Base-by-base conservation (phyloP, 2,113 vertebrate genomes). In the Calyptomena viridis region DNA sequence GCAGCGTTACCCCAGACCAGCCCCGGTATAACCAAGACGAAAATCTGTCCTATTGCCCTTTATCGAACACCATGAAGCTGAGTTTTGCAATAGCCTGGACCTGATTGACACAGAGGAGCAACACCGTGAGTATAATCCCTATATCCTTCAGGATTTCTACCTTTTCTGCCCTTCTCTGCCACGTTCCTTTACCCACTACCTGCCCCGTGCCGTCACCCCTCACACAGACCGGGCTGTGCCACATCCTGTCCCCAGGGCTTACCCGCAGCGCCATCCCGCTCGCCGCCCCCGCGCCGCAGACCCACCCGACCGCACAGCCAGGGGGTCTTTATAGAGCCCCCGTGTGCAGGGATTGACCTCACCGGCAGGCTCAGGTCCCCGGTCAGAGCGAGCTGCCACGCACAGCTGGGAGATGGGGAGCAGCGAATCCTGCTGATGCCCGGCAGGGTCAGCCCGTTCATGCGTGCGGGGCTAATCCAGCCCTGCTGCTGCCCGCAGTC, bases 291-390 rank as follows among this genome's bases (percentile, higher is more conserved):
- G 33, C 3, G 2, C 77, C 0, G 8, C 59, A 18, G 58, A 47
- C 20, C 24, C 0, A 1, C 15, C 25, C 0, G 8, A 14, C 1
- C 1, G 22, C 18, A 1, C 0, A 3, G 9, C 0, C 11, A 2
- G 25, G 18, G n/a, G 59, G 1, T 31, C 22, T 95, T 89, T 95
- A 97, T 95, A 75, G 90, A 75, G 30, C 19, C 71, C 88, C 28
- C 8, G 22, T 66, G 80, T 3, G 4, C 2, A 0, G 71, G 80
- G 94, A 56, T 79, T 79, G 90, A 64, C 68, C 55, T 35, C 4
- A 0, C 4, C 59, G 12, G 52, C 0, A 8, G 58, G 37, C 31
- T 12, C 55, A 53, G 55, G 7, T 6, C 6, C 44, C 7, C n/a
- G 56, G 86, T 16, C 60, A n/a, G 72, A 73, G 77, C 1, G 0